Evolutionary conservation across 2,797 vertebrate genomes (phyloP).

Genomic region (Amblyopsis hoosieri): DNA sequence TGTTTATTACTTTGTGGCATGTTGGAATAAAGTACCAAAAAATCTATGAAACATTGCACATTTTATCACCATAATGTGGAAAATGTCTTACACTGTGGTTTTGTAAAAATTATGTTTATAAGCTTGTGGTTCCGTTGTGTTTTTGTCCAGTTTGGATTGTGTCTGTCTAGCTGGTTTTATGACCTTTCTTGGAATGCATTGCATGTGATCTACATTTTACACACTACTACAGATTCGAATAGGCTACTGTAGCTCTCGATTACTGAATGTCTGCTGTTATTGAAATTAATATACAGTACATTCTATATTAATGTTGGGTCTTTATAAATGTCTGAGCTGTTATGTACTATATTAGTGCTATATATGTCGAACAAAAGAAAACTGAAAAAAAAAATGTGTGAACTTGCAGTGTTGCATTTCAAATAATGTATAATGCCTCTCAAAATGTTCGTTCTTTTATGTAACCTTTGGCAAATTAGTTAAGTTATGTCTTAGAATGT

Average conservation of each 20-base stretch:
- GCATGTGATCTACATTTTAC: conserved; percentile 26
- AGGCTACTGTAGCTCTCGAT: conserved; percentile 8
- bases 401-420: neutral
- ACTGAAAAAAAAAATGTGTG: conserved; percentile 44
- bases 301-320: conserved; percentile 29
- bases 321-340: conserved; percentile 39
- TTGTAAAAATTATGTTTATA: conserved; percentile 39
- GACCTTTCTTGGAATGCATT: conserved; percentile 50
- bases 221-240: conserved; percentile 8
- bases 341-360: conserved; percentile 38
- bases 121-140: conserved; percentile 31
- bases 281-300: conserved; percentile 21
- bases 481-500: too few species aligned
- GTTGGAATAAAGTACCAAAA: conserved; percentile 19
- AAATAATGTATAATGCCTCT: too few species aligned
- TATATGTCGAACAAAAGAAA: conserved; percentile 54
- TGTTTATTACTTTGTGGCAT: conserved; percentile 9
- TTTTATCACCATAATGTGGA: conserved; percentile 33
- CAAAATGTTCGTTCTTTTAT: too few species aligned
- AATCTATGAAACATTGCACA: conserved; percentile 11
- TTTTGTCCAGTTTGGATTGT: conserved; percentile 39
- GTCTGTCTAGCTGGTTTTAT: conserved; percentile 27
- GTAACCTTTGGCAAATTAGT: too few species aligned
- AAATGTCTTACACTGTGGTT: conserved; percentile 34
- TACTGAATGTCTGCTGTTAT: conserved; percentile 8